phyloP scores from a whole-genome alignment of 2,888 invertebrate genomes.

The Rambutsinella grinnellia region DNA sequence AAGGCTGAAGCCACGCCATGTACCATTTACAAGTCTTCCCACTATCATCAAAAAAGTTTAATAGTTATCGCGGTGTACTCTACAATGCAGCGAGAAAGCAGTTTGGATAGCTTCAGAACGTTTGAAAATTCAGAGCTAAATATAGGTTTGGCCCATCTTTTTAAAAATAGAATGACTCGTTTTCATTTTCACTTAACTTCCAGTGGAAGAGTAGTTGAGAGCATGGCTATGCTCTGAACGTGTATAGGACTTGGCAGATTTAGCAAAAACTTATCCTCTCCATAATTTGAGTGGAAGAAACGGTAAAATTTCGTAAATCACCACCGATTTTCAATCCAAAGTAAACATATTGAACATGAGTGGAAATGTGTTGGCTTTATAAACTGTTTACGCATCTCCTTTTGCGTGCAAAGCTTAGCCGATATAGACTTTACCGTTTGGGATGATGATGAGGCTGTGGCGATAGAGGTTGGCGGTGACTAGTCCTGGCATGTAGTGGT shows the following conservation, averaged over 20 bases:
- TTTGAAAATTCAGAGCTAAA: conserved; percentile 49
- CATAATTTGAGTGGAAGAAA: neutral
- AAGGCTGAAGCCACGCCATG: no score
- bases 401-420: neutral
- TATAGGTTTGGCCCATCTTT: conserved; percentile 65
- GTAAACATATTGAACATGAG: neutral
- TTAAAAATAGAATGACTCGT: conserved; percentile 63
- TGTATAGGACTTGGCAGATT: neutral
- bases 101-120: neutral
- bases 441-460: neutral
- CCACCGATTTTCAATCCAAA: neutral
- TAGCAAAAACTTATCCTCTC: neutral
- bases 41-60: no score
- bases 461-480: neutral
- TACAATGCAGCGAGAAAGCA: conserved; percentile 9
- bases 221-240: no score
- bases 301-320: neutral
- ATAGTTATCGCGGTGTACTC: no score
- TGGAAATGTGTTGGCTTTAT: no score
- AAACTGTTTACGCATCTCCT: neutral
- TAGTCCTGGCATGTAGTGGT: neutral
- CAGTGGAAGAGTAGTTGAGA: neutral
- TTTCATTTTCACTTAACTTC: conserved; percentile 22
- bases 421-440: neutral
- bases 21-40: no score